Conservation (phyloP, 2,113 vertebrate species). For the Cyprinodon tularosa region DNA sequence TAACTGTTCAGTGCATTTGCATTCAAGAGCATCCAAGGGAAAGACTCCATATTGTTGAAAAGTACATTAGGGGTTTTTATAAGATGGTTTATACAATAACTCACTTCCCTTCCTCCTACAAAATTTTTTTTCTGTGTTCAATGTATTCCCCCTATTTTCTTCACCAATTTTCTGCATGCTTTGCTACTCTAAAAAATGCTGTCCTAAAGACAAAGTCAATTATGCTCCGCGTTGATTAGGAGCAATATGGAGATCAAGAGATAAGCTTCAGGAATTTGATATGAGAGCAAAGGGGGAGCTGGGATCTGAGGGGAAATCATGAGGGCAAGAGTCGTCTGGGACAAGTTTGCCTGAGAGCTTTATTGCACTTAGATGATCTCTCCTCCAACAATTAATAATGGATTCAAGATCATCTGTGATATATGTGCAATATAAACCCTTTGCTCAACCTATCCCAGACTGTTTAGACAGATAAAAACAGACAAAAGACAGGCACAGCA, state of each 20-base stretch:
- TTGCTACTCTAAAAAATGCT: slow-evolving; percentile 23
- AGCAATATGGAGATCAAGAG: slow-evolving; percentile 70
- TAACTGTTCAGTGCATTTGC: slow-evolving; percentile 46
- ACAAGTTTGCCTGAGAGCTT: slow-evolving; percentile 63
- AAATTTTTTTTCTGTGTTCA: slow-evolving; percentile 18
- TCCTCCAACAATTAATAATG: slow-evolving; percentile 44
- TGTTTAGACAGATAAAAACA: slow-evolving; percentile 59
- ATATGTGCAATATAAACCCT: slow-evolving; percentile 60
- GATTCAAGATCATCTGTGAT: slow-evolving; percentile 69
- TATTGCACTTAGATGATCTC: slow-evolving; percentile 75
- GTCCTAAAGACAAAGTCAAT: slow-evolving; percentile 15
- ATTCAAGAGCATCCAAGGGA: slow-evolving; percentile 61
- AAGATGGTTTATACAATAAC: slow-evolving; percentile 18
- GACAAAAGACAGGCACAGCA: slow-evolving; percentile 66
- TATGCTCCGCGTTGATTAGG: slow-evolving; percentile 55
- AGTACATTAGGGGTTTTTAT: slow-evolving; percentile 27
- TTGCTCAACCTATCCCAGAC: slow-evolving; percentile 67
- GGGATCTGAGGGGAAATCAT: slow-evolving; percentile 68
- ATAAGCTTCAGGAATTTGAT: slow-evolving; percentile 51
- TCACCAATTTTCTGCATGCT: slow-evolving; percentile 4
- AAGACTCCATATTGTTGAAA: slow-evolving; percentile 71
- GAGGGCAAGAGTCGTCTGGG: slow-evolving; percentile 56
- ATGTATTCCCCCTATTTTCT: slow-evolving; percentile 27
- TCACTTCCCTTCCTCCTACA: slow-evolving; percentile 26
- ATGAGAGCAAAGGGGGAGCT: slow-evolving; percentile 46